phyloP scores from a whole-genome alignment of 2,797 vertebrate species.

The Gobionotothen gibberifrons region DNA sequence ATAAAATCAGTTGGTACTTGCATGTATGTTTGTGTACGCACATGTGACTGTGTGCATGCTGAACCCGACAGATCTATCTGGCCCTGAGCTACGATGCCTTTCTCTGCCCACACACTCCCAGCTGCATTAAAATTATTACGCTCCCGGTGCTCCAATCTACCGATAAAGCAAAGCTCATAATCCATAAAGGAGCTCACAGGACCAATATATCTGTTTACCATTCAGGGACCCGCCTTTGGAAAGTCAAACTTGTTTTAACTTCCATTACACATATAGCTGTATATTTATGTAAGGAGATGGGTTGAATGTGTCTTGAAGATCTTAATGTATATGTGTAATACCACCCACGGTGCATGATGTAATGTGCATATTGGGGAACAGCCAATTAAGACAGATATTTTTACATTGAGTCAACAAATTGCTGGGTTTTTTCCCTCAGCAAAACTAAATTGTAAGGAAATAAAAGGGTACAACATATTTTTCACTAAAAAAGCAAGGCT shows the following conservation, averaged over 20 bases:
- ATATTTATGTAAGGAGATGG: slow-evolving; percentile 18
- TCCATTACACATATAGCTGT: slow-evolving; percentile 48
- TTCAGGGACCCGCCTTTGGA: slow-evolving; percentile 67
- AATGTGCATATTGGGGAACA: too few relatives aligned
- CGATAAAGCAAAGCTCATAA: slow-evolving; percentile 83
- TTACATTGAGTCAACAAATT: too few relatives aligned
- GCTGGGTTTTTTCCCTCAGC: too few relatives aligned
- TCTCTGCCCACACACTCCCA: slow-evolving; percentile 46
- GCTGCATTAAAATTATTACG: slow-evolving; percentile 73
- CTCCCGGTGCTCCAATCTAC: slow-evolving; percentile 78
- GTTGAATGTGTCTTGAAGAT: slow-evolving; percentile 14
- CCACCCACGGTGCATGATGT: not conserved
- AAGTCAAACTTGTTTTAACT: slow-evolving; percentile 46
- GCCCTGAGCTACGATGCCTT: slow-evolving; percentile 42
- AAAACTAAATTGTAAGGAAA: too few relatives aligned
- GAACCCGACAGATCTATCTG: slow-evolving; percentile 54
- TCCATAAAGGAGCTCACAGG: slow-evolving; percentile 77
- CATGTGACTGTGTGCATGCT: not conserved
- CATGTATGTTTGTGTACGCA: not conserved
- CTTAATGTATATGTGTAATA: not conserved
- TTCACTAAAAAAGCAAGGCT: slow-evolving; percentile 79
- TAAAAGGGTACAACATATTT: too few relatives aligned
- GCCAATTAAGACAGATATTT: too few relatives aligned
- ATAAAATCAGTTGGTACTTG: slow-evolving; percentile 5
- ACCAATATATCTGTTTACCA: slow-evolving; percentile 71